Evolutionary conservation across 35 echinoderm and acorn worm species (phyloP).

Genomic region (Ophioderma brevispina): DNA sequence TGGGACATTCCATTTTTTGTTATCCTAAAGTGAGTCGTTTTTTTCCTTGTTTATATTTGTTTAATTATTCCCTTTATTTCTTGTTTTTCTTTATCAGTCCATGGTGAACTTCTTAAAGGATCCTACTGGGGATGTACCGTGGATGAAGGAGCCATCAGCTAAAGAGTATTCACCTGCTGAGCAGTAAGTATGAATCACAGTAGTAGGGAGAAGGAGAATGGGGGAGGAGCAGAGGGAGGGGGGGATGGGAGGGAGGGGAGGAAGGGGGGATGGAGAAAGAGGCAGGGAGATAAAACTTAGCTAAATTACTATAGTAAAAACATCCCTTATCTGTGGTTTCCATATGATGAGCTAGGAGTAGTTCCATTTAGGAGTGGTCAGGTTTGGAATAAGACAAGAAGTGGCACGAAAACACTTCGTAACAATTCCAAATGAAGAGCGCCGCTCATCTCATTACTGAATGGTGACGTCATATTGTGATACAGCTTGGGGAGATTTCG

Average conservation of each 20-base stretch:
- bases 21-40: no score
- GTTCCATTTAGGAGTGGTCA: neutral
- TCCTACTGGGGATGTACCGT: constrained; percentile 86
- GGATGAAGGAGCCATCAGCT: constrained; percentile 80
- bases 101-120: constrained; percentile 85
- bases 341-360: neutral
- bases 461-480: no score
- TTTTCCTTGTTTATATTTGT: neutral
- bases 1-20: no score
- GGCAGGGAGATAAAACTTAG: neutral
- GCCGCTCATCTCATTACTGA: no score
- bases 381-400: neutral
- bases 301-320: no score
- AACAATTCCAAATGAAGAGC: no score
- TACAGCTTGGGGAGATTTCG: no score
- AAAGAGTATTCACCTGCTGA: constrained; percentile 71
- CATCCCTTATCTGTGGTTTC: no score
- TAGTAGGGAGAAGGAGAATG: neutral
- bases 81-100: constrained; percentile 58
- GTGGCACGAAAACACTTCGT: neutral
- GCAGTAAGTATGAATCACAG: constrained; percentile 68
- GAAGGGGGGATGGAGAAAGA: neutral
- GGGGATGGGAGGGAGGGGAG: neutral
- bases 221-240: neutral
- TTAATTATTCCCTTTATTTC: neutral